Evolutionary conservation across 2,888 invertebrate species (phyloP).

Genomic region (Chrysomela aeneicollis): DNA sequence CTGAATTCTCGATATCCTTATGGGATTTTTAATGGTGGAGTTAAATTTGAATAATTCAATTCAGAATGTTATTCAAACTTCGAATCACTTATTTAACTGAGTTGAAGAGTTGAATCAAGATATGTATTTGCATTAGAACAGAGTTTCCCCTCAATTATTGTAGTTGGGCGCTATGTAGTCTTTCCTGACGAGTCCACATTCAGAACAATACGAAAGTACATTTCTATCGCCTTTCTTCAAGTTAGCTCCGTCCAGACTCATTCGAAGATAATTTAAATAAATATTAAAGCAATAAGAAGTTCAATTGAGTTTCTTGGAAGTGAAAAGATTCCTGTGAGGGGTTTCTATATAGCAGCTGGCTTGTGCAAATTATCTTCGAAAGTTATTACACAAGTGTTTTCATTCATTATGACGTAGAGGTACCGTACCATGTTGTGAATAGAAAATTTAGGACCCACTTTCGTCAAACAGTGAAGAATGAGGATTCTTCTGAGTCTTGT

Average conservation of each 20-base stretch:
- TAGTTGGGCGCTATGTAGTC: neutral
- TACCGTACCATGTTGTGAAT: too few species aligned
- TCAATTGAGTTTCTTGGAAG: conserved; percentile 21
- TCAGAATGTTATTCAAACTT: neutral
- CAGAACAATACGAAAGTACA: too few species aligned
- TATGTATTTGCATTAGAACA: neutral
- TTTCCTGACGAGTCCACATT: neutral
- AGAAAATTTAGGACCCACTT: too few species aligned
- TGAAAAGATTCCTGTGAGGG: neutral
- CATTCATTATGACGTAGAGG: conserved; percentile 15
- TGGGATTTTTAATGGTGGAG: too few species aligned
- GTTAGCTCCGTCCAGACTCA: too few species aligned
- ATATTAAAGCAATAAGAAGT: conserved; percentile 12
- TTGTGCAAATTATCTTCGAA: neutral
- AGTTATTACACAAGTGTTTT: neutral
- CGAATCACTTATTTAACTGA: neutral
- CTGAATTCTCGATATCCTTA: too few species aligned
- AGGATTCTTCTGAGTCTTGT: too few species aligned
- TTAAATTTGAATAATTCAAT: neutral
- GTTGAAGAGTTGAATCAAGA: neutral
- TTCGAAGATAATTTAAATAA: conserved; percentile 12
- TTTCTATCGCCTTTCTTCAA: too few species aligned
- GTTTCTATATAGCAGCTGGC: conserved; percentile 3
- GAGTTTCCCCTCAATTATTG: neutral
- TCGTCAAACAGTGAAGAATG: too few species aligned